These are phyloP conservation scores for Tiphia femorata DNA, from an alignment of 2,888 invertebrate species.

Conservation along the genomic window DNA sequence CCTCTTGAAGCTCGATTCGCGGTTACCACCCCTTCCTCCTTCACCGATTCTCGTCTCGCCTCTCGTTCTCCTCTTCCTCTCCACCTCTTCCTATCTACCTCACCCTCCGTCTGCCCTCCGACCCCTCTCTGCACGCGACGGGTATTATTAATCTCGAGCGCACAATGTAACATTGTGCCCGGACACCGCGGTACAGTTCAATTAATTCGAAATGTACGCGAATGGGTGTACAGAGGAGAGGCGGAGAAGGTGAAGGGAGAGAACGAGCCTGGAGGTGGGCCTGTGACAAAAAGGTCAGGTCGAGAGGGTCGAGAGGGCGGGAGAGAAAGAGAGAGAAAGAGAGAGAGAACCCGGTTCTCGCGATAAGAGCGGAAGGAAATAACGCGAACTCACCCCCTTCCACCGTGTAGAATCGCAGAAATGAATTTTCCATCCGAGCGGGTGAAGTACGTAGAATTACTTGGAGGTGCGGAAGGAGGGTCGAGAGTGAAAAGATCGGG, in stretches of 20 bases:
- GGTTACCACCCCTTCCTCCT: neutral
- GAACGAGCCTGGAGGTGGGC: too few species aligned
- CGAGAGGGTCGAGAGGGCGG: slow-evolving; percentile 4
- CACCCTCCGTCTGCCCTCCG: slow-evolving; percentile 5
- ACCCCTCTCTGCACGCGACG: slow-evolving; percentile 31
- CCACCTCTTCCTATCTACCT: slow-evolving; percentile 3
- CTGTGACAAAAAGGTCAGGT: too few species aligned
- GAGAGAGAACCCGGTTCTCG: slow-evolving; percentile 8
- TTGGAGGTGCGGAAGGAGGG: too few species aligned
- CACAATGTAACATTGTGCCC: slow-evolving; percentile 56
- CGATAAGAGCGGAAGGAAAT: slow-evolving; percentile 25
- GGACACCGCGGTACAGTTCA: slow-evolving; percentile 51
- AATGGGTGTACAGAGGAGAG: slow-evolving; percentile 33
- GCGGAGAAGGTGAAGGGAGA: too few species aligned
- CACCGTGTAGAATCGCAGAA: slow-evolving; percentile 8
- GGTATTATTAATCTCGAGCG: slow-evolving; percentile 58
- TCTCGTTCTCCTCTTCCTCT: slow-evolving; percentile 10
- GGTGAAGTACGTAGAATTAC: too few species aligned
- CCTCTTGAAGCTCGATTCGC: neutral
- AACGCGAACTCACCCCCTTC: neutral
- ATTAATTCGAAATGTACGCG: slow-evolving; percentile 58
- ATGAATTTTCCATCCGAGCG: slow-evolving; percentile 31
- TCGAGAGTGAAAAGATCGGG: too few species aligned
- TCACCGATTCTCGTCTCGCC: neutral
- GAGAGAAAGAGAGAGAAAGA: slow-evolving; percentile 4